Percentiles rank a stretch among this genome's conserved stretches.
Conservation (phyloP, 64 coral and sea anemone species). For the Dendronephthya gigantea region DNA sequence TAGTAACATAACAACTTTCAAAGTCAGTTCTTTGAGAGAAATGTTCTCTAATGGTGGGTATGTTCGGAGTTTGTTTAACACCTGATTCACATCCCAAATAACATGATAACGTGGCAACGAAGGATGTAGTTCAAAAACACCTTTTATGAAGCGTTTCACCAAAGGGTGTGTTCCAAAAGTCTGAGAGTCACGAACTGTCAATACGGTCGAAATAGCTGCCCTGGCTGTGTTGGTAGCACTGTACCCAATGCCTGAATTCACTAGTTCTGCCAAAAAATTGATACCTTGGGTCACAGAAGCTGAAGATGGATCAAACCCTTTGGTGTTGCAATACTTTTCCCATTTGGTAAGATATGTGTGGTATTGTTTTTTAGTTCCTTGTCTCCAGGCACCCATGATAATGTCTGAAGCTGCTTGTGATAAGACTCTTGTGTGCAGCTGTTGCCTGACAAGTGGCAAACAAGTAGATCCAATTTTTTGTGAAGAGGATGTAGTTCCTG, state of each 20-base stretch:
- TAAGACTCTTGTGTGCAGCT: not conserved
- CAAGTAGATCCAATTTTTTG: conserved; percentile 7
- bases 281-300: conserved; percentile 8
- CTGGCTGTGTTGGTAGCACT: not conserved
- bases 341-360: not conserved
- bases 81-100: not conserved
- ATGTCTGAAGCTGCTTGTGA: not conserved
- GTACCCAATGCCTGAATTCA: not conserved
- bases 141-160: conserved; percentile 34
- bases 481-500: not conserved
- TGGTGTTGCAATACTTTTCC: conserved; percentile 19
- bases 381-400: conserved; percentile 2
- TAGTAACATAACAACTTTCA: not conserved
- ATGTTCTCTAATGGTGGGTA: not conserved
- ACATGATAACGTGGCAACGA: not conserved
- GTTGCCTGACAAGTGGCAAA: conserved; percentile 31
- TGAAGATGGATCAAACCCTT: conserved; percentile 25
- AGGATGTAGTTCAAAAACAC: not conserved
- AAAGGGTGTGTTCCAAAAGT: too few species aligned
- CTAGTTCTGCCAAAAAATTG: not conserved
- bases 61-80: not conserved
- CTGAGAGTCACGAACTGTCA: too few species aligned
- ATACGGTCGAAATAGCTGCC: not conserved
- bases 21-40: not conserved
- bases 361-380: conserved; percentile 12